Evolutionary conservation across 2,113 vertebrate species (phyloP), one percentile per base, ranked within the genome.

Genomic region (Laterallus jamaicensis): DNA sequence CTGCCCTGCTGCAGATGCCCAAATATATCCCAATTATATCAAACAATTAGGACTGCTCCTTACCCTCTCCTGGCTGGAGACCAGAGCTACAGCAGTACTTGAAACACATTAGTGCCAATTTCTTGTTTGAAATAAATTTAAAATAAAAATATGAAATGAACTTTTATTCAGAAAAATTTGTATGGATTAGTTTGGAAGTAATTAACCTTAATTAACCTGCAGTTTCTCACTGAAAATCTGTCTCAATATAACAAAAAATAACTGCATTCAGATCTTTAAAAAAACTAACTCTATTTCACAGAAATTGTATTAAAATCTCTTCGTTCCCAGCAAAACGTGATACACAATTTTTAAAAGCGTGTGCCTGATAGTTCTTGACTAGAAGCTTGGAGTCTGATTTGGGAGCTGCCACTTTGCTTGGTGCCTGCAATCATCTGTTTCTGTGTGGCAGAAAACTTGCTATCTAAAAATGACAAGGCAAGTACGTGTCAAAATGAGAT

Each of bases 381-480:
- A n/a, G 58, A 85, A 95, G 55, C 35, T 67, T 4, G 3, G 71
- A 66, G 25, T 32, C 47, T 82, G 87, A 50, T 76, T 76, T 89
- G 66, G 50, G 76, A 95, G 42, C n/a, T 59, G 63, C 42, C 59
- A 22, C 64, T 94, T 93, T 6, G 29, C 50, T 86, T 25, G 32
- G 39, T 32, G 47, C 83, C 74, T 32, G 75, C 52, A 84, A 9
- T 60, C 42, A 29, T 88, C 59, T 74, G 21, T 28, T 87, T 63
- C 79, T 32, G 29, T 20, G 82, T 44, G 71, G 82, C 14, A 39
- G 88, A 77, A 90, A 56, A 52, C 25, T 62, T 55, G 37, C 50
- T 90, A 52, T 88, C 88, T 94, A 70, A 93, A 82, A 80, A 69
- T 40, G 93, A 76, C 74, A 82, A 5, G 81, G 90, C 26, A 93